Evolutionary conservation across 2,797 vertebrate genomes (phyloP), one percentile per base, ranked within the genome.

Genomic region (Xenops minutus): DNA sequence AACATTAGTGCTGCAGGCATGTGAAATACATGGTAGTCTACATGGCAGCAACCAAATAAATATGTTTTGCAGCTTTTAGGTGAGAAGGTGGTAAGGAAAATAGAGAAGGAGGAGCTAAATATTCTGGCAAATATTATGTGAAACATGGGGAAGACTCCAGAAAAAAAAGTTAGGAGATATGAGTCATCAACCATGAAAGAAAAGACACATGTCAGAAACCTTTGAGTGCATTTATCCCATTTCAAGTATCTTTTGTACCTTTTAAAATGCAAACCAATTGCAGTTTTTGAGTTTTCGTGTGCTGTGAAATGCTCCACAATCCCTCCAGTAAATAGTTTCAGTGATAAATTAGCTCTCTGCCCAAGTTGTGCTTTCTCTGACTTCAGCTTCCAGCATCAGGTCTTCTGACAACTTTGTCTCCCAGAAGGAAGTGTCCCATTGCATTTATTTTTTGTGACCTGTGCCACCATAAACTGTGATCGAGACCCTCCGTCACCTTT

Each of bases 21-120:
- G 41, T 69, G 85, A 93, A 94, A 90, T 88, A 90, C 76, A 89
- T 58, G 74, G 82, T 86, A 71, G 48, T 61, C 82, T 93, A 85
- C 23, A 27, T 79, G 74, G 77, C 71, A 95, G 52, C 54, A 93
- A 88, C 63, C 59, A 96, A 93, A 95, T 86, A 92, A 94, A 94
- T 85, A 88, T 68, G 61, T 67, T 92, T 77, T 94, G 64, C 77
- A 94, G 83, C 59, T 92, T 93, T 90, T 88, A 90, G 81, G 74
- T 94, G 92, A 88, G 90, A 85, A 88, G 71, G 77, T 92, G 84
- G 72, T 41, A 94, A 96, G 74, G 71, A 93, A 96, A 95, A 92
- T 68, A 95, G 49, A 90, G 59, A 88, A 54, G 92, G 80, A 92
- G 90, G 80, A 90, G 77, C 67, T 93, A 93, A 92, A 77, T 74